phyloP scores from a whole-genome alignment of 2,888 invertebrate genomes.

The Allacma fusca region DNA sequence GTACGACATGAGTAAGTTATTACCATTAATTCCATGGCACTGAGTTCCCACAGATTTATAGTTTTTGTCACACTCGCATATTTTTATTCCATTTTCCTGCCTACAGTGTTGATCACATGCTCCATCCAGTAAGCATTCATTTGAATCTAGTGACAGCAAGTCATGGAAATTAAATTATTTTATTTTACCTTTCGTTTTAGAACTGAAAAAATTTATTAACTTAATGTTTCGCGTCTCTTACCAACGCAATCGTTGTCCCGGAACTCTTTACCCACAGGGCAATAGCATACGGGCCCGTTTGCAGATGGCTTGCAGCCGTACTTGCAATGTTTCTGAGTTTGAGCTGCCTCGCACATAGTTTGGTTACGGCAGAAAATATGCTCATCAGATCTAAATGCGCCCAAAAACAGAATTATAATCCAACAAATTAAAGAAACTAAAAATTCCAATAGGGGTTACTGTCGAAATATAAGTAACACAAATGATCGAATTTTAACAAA shows the following conservation, averaged over 20 bases:
- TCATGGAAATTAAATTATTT: slow-evolving; percentile 39
- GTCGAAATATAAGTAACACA: no score
- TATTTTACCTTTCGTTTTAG: no score
- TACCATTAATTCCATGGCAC: slow-evolving; percentile 78
- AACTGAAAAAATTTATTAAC: no score
- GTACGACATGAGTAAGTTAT: no score
- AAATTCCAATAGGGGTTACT: no score
- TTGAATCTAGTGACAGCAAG: slow-evolving; percentile 71
- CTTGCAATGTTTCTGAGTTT: slow-evolving; percentile 67
- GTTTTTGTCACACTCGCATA: slow-evolving; percentile 78
- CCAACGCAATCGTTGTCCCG: slow-evolving; percentile 72
- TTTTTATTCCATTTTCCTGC: slow-evolving; percentile 74
- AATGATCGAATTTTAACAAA: no score
- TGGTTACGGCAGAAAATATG: slow-evolving; percentile 64
- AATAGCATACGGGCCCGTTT: slow-evolving; percentile 78
- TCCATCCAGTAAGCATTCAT: slow-evolving; percentile 78
- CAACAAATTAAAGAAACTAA: slow-evolving; percentile 6
- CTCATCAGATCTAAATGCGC: slow-evolving; percentile 47
- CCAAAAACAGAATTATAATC: not conserved
- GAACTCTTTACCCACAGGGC: slow-evolving; percentile 74
- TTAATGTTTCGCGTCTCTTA: no score
- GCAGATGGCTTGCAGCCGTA: slow-evolving; percentile 76
- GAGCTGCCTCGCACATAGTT: slow-evolving; percentile 67
- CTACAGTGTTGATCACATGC: slow-evolving; percentile 78
- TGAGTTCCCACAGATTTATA: slow-evolving; percentile 70